phyloP scores from a whole-genome alignment of 35 echinoderm and acorn worm genomes.

The Ptychodera flava region DNA sequence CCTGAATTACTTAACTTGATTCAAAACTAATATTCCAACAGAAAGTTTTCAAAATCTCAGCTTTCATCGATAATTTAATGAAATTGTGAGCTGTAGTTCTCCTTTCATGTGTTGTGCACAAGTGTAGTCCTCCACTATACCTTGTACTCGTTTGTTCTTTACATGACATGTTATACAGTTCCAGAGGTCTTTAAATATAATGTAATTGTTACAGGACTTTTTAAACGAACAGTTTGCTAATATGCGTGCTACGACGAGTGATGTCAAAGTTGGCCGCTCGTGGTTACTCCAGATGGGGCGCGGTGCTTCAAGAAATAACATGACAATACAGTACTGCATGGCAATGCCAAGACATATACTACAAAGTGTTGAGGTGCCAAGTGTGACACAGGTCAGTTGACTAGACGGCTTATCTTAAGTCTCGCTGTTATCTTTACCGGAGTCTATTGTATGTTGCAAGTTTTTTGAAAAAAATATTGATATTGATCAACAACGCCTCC shows the following conservation, averaged over 20 bases:
- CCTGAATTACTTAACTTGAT: no score
- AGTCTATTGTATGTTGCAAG: no score
- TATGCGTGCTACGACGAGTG: constrained; percentile 25
- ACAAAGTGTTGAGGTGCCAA: constrained; percentile 41
- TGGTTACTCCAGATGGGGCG: constrained; percentile 31
- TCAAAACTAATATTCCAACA: no score
- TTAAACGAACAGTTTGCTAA: constrained; percentile 28
- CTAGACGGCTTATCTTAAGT: neutral
- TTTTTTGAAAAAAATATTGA: no score
- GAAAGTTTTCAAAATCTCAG: no score
- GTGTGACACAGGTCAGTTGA: constrained; percentile 25
- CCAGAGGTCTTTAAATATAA: no score
- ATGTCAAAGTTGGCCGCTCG: constrained; percentile 25
- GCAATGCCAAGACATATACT: constrained; percentile 35
- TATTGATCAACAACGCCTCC: neutral
- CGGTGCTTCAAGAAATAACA: constrained; percentile 28
- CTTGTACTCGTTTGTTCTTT: neutral
- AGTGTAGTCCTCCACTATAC: neutral
- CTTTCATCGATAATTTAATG: no score
- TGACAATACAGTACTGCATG: constrained; percentile 25
- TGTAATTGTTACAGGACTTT: constrained; percentile 26
- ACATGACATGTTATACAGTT: no score
- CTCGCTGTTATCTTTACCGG: neutral
- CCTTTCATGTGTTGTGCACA: no score
- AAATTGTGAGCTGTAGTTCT: no score